Base-by-base conservation (phyloP, 2,113 vertebrate genomes). In the Zosterops lateralis region DNA sequence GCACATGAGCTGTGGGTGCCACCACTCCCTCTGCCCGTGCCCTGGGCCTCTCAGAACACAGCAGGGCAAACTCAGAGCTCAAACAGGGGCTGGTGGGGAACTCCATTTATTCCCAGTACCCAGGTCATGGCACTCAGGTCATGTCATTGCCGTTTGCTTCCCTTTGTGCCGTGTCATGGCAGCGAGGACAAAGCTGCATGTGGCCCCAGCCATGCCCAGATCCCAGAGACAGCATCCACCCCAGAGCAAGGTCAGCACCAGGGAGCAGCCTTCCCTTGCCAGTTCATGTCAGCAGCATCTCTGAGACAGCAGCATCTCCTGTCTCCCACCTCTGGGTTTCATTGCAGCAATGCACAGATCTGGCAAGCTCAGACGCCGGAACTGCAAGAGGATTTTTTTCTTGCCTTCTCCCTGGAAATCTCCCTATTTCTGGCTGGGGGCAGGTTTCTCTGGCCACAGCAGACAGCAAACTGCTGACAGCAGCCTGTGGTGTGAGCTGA, bases 151-250 rank as follows among this genome's bases (percentile, higher is more conserved):
- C 32, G 7, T 31, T 60, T 44, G 14, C 38, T 45, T 50, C 36
- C 22, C 76, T 84, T 78, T 25, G 25, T 84, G 40, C 40, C 1
- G 0, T 17, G 40, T 29, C 50, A 60, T 0, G 0, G 44, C 57
- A 87, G 7, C 0, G 14, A 45, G 36, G 66, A 36, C 57, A 84
- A 60, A 17, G 8, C 25, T 3, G 17, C 44, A 4, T 1, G 2
- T 9, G 45, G 73, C 11, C 53, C 11, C 48, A 68, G 16, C 54
- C 18, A 1, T 44, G 16, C 29, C 44, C 22, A 9, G 61, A 26
- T 26, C 34, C 50, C 40, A 4, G 40, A 28, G n/a, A 16, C 53
- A 75, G 25, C 2, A 0, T 16, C 57, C 48, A 38, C 26, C 34
- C 1, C 0, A 54, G 50, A 54, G 31, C 58, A 72, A 62, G 29